A percentile compares a stretch with the other conserved stretches of the same genome.
Evolutionary conservation across 1,140 invertebrate species (phyloP).

Genomic region (Capitella teleta): DNA sequence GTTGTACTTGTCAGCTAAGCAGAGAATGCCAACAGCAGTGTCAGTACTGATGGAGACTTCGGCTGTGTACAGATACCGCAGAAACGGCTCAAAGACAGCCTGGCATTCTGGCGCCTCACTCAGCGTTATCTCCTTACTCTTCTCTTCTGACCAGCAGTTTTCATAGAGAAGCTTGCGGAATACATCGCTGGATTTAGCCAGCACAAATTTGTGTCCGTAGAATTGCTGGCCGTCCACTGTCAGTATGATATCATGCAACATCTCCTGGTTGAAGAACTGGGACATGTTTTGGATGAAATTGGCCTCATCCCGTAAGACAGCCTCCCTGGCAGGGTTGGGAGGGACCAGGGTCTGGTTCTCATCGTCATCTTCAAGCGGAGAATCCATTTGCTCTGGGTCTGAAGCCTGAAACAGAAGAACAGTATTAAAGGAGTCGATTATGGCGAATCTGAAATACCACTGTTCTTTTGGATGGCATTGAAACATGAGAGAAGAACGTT

Average conservation of each 20-base stretch:
- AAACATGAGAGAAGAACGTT: too few species aligned
- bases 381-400: too few species aligned
- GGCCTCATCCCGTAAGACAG: constrained; percentile 29
- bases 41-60: constrained; percentile 30
- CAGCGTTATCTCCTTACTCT: constrained; percentile 23
- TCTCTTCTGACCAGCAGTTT: constrained; percentile 23
- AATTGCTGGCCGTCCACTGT: constrained; percentile 27
- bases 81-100: constrained; percentile 34
- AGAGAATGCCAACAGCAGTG: constrained; percentile 36
- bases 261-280: constrained; percentile 33
- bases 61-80: constrained; percentile 38
- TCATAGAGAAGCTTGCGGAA: constrained; percentile 39
- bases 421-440: too few species aligned
- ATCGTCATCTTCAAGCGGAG: too few species aligned
- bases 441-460: too few species aligned
- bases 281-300: constrained; percentile 36
- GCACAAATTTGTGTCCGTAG: constrained; percentile 37
- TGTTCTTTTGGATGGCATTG: too few species aligned
- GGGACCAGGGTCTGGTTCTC: too few species aligned
- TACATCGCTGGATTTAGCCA: constrained; percentile 39
- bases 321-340: neutral
- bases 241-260: constrained; percentile 34
- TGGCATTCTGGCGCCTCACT: constrained; percentile 37
- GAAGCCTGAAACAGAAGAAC: too few species aligned
- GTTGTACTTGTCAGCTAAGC: constrained; percentile 41